These are phyloP conservation scores for Microchirus variegatus DNA, from an alignment of 2,797 vertebrate genomes.

Conservation along the genomic window DNA sequence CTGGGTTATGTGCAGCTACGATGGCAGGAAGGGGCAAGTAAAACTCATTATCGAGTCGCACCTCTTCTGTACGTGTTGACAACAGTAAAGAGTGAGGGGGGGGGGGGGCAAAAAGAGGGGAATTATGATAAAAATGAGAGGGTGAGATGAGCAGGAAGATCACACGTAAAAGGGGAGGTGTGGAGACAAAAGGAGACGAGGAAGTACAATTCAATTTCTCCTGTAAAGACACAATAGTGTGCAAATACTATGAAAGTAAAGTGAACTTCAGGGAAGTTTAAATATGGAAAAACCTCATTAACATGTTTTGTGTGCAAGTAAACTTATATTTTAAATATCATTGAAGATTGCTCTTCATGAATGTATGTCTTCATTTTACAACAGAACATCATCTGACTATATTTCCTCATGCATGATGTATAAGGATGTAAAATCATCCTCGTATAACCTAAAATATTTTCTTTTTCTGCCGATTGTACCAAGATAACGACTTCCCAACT, in stretches of 20 bases:
- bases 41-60: conserved; percentile 58
- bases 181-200: background rate
- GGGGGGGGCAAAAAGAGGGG: conserved; percentile 13
- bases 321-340: no score
- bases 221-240: background rate
- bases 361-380: no score
- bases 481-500: no score
- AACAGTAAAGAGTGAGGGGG: conserved; percentile 13
- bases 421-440: no score
- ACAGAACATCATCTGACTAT: no score
- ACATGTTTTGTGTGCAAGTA: no score
- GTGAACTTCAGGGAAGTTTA: no score
- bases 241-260: no score
- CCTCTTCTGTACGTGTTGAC: conserved; percentile 45
- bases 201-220: background rate
- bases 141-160: background rate
- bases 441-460: no score
- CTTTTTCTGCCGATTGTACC: no score
- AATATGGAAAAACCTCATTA: no score
- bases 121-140: conserved; percentile 14
- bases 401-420: no score
- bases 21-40: conserved; percentile 39
- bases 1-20: conserved; percentile 21
- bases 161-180: background rate
- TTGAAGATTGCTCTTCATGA: background rate